phyloP scores from a whole-genome alignment of 2,888 invertebrate species.

The Emmelina monodactyla region DNA sequence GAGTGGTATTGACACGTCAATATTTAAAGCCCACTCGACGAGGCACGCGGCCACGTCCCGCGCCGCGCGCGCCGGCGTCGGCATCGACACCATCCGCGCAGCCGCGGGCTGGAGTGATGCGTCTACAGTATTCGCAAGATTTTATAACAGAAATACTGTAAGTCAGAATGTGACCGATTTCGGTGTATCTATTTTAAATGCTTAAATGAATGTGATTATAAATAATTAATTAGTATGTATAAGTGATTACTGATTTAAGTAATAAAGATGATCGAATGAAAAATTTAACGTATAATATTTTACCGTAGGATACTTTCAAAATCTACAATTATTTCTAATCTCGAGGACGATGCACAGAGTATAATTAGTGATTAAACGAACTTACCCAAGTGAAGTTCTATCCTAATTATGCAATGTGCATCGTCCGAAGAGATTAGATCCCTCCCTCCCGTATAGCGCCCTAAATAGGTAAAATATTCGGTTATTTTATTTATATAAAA shows the following conservation, averaged over 20 bases:
- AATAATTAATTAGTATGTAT: too few relatives aligned
- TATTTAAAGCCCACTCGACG: conserved; percentile 15
- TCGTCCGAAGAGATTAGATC: background rate
- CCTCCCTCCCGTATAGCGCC: background rate
- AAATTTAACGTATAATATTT: too few relatives aligned
- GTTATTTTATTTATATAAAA: too few relatives aligned
- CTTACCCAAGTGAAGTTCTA: too few relatives aligned
- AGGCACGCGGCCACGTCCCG: conserved; percentile 2
- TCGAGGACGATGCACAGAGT: too few relatives aligned
- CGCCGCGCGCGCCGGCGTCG: background rate
- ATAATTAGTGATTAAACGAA: too few relatives aligned
- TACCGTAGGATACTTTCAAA: too few relatives aligned
- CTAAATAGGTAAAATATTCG: too few relatives aligned
- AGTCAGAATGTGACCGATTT: background rate
- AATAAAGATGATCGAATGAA: too few relatives aligned
- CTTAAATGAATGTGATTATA: too few relatives aligned
- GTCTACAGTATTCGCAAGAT: background rate
- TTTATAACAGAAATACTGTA: background rate
- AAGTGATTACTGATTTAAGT: too few relatives aligned
- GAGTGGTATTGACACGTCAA: conserved; percentile 15
- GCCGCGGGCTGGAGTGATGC: background rate
- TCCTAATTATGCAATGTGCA: background rate
- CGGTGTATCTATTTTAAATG: background rate
- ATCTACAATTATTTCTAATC: too few relatives aligned
- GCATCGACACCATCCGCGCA: background rate